Percentiles rank a stretch among this genome's conserved stretches.
Conservation (phyloP, 2,113 vertebrate genomes). For the Anolis sagrei region DNA sequence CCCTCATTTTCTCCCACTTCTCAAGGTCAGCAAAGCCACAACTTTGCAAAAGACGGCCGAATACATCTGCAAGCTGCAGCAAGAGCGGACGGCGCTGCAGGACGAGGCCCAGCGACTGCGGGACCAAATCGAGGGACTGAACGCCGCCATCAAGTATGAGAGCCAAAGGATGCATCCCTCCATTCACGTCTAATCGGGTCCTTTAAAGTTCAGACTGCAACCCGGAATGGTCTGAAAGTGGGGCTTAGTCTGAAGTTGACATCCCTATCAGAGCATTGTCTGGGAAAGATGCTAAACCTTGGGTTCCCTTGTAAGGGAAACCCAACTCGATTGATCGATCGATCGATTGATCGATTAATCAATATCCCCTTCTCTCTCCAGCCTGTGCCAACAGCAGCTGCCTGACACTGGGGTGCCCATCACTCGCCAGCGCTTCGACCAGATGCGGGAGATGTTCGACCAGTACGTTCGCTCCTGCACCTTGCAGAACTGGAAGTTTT, state of each 20-base stretch:
- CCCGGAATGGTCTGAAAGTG: no score
- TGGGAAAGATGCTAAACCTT: no score
- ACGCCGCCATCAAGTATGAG: constrained; percentile 88
- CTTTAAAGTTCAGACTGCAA: no score
- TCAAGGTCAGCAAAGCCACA: constrained; percentile 95
- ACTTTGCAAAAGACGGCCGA: constrained; percentile 95
- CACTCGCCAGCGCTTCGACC: constrained; percentile 92
- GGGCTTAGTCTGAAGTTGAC: no score
- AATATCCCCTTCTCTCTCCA: constrained; percentile 49
- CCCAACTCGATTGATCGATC: no score
- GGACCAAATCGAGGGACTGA: constrained; percentile 91
- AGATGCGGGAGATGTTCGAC: constrained; percentile 93
- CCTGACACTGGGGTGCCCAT: constrained; percentile 94
- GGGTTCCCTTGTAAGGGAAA: no score
- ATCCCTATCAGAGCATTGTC: no score
- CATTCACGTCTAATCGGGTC: no score
- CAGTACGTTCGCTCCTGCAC: constrained; percentile 90
- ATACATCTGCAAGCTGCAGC: constrained; percentile 95
- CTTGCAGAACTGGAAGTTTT: constrained; percentile 98
- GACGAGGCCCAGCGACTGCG: constrained; percentile 90
- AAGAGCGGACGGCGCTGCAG: constrained; percentile 89
- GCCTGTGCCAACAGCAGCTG: constrained; percentile 93
- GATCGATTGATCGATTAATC: no score
- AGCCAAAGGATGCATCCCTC: no score
- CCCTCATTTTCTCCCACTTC: not conserved